Evolutionary conservation across 2,113 vertebrate species (phyloP).

Genomic region (Ifrita kowaldi): DNA sequence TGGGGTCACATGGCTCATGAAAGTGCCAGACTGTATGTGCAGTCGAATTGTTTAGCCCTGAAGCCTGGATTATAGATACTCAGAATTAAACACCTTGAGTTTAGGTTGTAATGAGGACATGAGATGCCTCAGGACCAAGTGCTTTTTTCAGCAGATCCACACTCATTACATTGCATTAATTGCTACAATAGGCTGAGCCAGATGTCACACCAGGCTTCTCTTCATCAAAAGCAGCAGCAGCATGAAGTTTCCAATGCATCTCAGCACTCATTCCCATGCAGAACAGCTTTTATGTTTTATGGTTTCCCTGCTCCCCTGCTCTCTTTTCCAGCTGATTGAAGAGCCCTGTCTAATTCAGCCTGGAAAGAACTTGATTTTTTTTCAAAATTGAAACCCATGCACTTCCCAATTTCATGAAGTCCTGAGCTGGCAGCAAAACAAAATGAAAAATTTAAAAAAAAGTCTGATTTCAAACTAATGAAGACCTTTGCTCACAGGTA

Average conservation of each 20-base stretch:
- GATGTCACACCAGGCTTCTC: conserved; percentile 1
- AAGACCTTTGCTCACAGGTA: not conserved
- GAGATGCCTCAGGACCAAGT: not conserved
- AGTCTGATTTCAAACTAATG: not conserved
- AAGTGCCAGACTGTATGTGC: not conserved
- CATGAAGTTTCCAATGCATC: not conserved
- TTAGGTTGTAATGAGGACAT: not conserved
- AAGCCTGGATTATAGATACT: not conserved
- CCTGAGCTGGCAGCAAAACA: not conserved
- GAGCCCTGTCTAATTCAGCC: not conserved
- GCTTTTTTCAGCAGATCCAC: conserved; percentile 12
- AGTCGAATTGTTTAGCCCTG: not conserved
- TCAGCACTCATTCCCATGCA: not conserved
- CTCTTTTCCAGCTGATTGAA: not conserved
- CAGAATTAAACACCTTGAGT: conserved; percentile 1
- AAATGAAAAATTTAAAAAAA: not conserved
- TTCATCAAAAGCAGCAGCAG: not conserved
- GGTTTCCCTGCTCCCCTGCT: not conserved
- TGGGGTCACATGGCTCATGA: not conserved
- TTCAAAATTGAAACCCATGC: not conserved
- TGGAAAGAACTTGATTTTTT: not conserved
- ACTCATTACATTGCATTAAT: not conserved
- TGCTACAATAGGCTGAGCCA: not conserved
- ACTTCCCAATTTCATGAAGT: not conserved
- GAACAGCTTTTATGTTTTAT: not conserved